These are phyloP conservation scores for Palaemon carinicauda DNA, from an alignment of 1,140 invertebrate genomes.

Conservation along the genomic window DNA sequence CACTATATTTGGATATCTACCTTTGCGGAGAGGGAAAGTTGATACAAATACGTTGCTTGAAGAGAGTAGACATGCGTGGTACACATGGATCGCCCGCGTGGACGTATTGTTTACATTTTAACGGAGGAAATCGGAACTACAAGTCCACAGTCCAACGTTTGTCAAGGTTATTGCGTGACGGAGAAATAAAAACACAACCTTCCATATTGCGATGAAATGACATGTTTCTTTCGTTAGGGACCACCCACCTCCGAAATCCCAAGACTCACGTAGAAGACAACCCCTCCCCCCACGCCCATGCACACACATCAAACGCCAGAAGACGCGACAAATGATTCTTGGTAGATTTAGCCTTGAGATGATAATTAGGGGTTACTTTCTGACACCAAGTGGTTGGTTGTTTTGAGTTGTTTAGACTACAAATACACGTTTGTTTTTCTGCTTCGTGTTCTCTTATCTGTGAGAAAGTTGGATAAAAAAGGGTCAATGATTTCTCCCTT, in stretches of 20 bases:
- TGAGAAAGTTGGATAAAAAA: too few species aligned
- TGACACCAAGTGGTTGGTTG: too few species aligned
- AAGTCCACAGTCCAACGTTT: neutral
- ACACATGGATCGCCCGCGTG: neutral
- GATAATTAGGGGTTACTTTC: too few species aligned
- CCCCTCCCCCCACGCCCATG: neutral
- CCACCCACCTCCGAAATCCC: neutral
- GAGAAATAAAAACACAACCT: too few species aligned
- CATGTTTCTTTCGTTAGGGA: neutral
- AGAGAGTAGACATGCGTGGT: too few species aligned
- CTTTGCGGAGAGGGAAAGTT: neutral
- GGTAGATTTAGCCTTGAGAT: too few species aligned
- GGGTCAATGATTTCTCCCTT: too few species aligned
- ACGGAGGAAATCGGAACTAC: neutral
- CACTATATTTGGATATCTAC: neutral
- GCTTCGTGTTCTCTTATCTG: too few species aligned
- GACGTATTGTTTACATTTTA: neutral
- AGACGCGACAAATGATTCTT: too few species aligned
- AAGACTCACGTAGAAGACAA: neutral
- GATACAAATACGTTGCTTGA: too few species aligned
- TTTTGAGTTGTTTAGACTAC: too few species aligned
- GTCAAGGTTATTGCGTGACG: neutral
- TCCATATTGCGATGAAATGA: neutral
- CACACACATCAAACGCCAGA: neutral
- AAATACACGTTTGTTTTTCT: too few species aligned